Conservation (phyloP, 2,113 vertebrate species). For the Heptranchias perlo region DNA sequence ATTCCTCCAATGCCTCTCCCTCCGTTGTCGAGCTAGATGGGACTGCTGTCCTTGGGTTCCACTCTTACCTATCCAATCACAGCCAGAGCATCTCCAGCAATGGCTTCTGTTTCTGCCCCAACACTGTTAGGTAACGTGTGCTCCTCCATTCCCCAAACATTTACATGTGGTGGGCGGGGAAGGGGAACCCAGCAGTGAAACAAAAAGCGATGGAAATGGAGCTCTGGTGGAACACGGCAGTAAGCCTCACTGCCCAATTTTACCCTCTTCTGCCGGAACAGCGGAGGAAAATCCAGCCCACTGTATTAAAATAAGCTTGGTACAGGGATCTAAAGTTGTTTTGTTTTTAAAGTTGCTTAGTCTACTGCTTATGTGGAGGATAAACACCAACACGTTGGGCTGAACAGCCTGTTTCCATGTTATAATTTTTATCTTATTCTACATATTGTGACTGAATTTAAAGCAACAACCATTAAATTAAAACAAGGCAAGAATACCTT, state of each 20-base stretch:
- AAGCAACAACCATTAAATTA: background rate
- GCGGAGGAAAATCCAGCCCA: background rate
- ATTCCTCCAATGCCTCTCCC: no score
- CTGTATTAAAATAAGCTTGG: background rate
- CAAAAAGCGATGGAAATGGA: background rate
- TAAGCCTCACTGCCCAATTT: background rate
- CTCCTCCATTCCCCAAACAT: background rate
- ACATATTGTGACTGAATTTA: background rate
- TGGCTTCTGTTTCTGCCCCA: no score
- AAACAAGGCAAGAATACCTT: background rate
- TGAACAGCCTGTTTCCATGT: background rate
- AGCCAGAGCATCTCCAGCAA: no score
- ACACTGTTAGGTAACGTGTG: no score
- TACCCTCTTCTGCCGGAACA: background rate
- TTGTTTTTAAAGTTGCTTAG: background rate
- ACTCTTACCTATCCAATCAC: no score
- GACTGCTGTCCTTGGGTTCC: no score
- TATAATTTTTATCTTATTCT: background rate
- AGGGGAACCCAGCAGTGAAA: background rate
- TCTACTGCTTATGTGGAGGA: background rate
- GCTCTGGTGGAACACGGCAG: background rate
- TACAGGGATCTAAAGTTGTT: background rate
- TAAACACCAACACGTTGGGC: background rate
- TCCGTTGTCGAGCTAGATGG: no score
- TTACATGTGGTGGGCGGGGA: background rate